Evolutionary conservation across 1,140 invertebrate genomes (phyloP), one percentile per base, ranked within the genome.

Genomic region (Apis laboriosa): DNA sequence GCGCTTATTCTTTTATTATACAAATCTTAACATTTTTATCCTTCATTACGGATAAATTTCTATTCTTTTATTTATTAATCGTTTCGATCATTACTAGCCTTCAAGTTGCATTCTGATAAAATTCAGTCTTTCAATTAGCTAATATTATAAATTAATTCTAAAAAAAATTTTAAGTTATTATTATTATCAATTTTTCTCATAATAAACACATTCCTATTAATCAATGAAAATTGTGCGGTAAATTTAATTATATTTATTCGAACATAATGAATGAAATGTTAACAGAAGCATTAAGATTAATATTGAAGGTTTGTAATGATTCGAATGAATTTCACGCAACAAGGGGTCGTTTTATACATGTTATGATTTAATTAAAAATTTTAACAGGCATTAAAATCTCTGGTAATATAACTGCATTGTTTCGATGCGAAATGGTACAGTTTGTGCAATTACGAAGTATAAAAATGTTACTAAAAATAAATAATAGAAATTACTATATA

Each of bases 1-100:
- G 63, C 34, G 34, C 61, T 77, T 71, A 58, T 66, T 83, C 70
- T 19, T 55, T 89, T 85, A 85, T 73, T 58, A 85, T 75, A 87
- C 63, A 51, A 78, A 85, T 71, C 81, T 85, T 80, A 85, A 86
- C 53, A 77, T 70, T 17, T n/a, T 75, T 81, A 49, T 17, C 15
- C 56, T 34, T 67, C 43, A 58, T 68, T 53, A 61, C 53, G 24
- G 7, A 58, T 49, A n/a, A 53, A 75, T 34, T 58, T 58, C n/a
- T 24, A 73, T 55, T 17, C 15, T 55, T 49, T 12, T 60, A 9
- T 49, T 24, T 17, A 67, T 66, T 24, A 24, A 24, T 74, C 34
- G 72, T 24, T 55, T 68, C 64, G 73, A 82, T 77, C 80, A 68
- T 82, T 77, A 82, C 63, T 64, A 77, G 55, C 64, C 73, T 77